These are phyloP conservation scores for Diploscapter pachys DNA, from an alignment of 1,140 invertebrate species.

Conservation along the genomic window DNA sequence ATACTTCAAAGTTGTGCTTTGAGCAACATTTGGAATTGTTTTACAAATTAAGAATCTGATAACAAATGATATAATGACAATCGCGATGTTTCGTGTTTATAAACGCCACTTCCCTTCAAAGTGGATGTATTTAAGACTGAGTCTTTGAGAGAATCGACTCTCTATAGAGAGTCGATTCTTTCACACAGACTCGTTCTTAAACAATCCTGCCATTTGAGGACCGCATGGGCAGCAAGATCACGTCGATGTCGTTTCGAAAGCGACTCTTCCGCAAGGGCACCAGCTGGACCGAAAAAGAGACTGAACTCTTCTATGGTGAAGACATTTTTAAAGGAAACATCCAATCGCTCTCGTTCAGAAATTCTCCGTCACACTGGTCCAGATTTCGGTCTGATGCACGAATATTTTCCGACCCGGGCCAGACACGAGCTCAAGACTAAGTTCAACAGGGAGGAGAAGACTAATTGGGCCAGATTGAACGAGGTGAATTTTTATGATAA, in stretches of 20 bases:
- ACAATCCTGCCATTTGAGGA: slow-evolving; percentile 4
- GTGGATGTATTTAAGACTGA: background rate
- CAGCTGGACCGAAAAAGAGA: slow-evolving; percentile 29
- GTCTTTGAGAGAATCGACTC: background rate
- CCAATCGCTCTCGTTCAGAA: slow-evolving; percentile 14
- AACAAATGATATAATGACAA: too few relatives aligned
- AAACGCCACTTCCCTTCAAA: too few relatives aligned
- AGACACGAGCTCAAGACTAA: slow-evolving; percentile 26
- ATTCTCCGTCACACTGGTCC: slow-evolving; percentile 30
- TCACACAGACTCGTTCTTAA: background rate
- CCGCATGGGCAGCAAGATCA: slow-evolving; percentile 22
- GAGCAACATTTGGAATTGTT: too few relatives aligned
- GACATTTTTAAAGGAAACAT: background rate
- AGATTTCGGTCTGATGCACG: slow-evolving; percentile 35
- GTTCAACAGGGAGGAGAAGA: slow-evolving; percentile 27
- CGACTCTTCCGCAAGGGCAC: slow-evolving; percentile 17
- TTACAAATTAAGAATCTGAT: too few relatives aligned
- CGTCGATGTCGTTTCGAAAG: slow-evolving; percentile 23
- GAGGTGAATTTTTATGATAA: slow-evolving; percentile 11
- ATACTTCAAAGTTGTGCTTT: too few relatives aligned
- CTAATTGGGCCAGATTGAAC: slow-evolving; percentile 21
- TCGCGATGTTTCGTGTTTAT: too few relatives aligned
- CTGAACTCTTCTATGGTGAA: slow-evolving; percentile 33
- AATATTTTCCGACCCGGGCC: slow-evolving; percentile 24
- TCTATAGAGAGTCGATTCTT: background rate